Percentiles rank a stretch among this genome's conserved stretches.
Evolutionary conservation across 1,140 invertebrate species (phyloP).

Genomic region (Odontomachus brunneus): DNA sequence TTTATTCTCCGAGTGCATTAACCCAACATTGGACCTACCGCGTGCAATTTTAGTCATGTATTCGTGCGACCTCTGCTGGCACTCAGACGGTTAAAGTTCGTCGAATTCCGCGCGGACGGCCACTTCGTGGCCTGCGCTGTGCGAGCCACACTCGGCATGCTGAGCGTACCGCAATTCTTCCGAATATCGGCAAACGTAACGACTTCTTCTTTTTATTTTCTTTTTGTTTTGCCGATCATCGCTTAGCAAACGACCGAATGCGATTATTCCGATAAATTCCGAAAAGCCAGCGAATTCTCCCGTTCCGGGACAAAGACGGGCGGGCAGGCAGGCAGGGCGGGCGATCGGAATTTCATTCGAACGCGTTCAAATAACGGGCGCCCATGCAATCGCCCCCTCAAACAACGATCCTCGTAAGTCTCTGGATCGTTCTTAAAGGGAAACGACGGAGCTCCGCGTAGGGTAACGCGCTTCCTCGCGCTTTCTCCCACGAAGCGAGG

Average conservation of each 20-base stretch:
- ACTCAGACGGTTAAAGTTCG: not conserved
- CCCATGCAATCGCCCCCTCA: conserved; percentile 18
- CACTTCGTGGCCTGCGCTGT: not conserved
- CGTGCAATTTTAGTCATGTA: too few species aligned
- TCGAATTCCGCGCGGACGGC: not conserved
- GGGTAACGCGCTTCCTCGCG: not conserved
- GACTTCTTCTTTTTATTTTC: not conserved
- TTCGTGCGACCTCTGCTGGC: too few species aligned
- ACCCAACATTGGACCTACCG: too few species aligned
- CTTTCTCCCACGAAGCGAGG: not conserved
- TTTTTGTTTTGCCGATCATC: not conserved
- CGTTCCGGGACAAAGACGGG: conserved; percentile 32
- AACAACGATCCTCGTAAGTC: conserved; percentile 43
- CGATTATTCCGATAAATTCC: conserved; percentile 72
- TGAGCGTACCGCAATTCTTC: not conserved
- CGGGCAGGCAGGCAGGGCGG: conserved; percentile 1
- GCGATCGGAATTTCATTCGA: conserved; percentile 71
- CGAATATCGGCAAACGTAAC: not conserved
- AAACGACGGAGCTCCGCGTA: not conserved
- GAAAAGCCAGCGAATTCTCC: conserved; percentile 5
- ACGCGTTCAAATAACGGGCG: conserved; percentile 43
- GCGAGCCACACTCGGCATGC: not conserved
- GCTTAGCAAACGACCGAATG: conserved; percentile 60
- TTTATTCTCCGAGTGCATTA: too few species aligned
- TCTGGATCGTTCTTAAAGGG: conserved; percentile 20